These are phyloP conservation scores for Ciconia maguari DNA, from an alignment of 2,113 vertebrate genomes.

Conservation along the genomic window DNA sequence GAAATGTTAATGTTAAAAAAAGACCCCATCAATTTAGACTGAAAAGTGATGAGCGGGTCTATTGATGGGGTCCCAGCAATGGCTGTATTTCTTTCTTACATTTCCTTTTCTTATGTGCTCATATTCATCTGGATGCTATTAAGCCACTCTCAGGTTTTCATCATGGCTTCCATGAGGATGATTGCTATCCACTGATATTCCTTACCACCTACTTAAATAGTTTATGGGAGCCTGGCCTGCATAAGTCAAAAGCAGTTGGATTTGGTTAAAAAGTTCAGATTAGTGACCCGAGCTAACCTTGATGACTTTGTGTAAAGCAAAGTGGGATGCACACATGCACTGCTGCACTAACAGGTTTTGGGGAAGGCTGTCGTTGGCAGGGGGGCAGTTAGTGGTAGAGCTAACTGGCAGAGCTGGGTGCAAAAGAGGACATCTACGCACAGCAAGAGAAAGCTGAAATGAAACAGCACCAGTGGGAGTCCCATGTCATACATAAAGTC, in stretches of 20 bases:
- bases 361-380: neutral
- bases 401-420: neutral
- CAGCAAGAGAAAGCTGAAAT: neutral
- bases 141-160: neutral
- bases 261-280: neutral
- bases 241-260: neutral
- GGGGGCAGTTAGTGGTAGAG: neutral
- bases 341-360: neutral
- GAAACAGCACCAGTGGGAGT: neutral
- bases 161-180: neutral
- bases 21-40: neutral
- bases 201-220: neutral
- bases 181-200: neutral
- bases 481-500: neutral
- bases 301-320: neutral
- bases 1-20: conserved; percentile 10
- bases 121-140: neutral
- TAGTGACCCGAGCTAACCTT: neutral
- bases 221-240: neutral
- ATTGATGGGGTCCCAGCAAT: neutral
- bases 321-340: neutral
- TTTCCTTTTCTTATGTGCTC: neutral
- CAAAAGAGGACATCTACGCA: neutral
- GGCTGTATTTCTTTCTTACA: neutral
- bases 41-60: neutral